Conservation (phyloP, 2,113 vertebrate genomes). For the Cariama cristata region DNA sequence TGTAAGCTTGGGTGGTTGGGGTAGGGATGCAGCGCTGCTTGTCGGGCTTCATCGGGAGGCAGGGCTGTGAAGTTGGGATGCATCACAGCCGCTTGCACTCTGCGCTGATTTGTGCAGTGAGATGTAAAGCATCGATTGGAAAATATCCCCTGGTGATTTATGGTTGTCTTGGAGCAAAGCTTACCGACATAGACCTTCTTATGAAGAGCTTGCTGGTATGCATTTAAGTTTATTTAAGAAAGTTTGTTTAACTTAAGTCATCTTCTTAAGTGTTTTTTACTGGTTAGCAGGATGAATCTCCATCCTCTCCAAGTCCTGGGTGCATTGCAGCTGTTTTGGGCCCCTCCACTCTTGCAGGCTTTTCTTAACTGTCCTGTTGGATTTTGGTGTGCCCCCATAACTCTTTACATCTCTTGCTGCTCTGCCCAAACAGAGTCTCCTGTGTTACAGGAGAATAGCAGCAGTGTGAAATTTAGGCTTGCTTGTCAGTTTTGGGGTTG, state of each 20-base stretch:
- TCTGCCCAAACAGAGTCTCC: background rate
- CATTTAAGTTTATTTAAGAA: background rate
- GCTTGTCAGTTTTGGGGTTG: background rate
- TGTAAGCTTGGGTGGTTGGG: no score
- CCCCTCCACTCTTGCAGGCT: background rate
- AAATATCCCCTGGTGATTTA: background rate
- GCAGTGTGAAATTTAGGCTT: background rate
- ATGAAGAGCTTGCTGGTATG: background rate
- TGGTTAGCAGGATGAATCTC: background rate
- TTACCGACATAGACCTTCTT: background rate
- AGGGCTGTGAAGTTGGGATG: background rate
- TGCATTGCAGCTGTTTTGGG: background rate
- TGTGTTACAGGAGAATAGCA: background rate
- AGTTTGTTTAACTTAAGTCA: background rate
- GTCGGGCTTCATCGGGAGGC: background rate
- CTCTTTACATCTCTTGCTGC: background rate
- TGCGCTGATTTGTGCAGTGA: background rate
- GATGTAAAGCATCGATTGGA: background rate
- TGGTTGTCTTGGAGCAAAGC: background rate
- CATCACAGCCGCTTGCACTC: background rate
- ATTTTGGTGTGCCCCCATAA: background rate
- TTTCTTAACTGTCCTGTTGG: background rate
- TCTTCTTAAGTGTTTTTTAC: background rate
- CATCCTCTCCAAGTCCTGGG: accelerated
- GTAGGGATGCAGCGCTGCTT: background rate